These are phyloP conservation scores for Pseudeuparius sepicola DNA, from an alignment of 2,888 invertebrate species.

Conservation along the genomic window DNA sequence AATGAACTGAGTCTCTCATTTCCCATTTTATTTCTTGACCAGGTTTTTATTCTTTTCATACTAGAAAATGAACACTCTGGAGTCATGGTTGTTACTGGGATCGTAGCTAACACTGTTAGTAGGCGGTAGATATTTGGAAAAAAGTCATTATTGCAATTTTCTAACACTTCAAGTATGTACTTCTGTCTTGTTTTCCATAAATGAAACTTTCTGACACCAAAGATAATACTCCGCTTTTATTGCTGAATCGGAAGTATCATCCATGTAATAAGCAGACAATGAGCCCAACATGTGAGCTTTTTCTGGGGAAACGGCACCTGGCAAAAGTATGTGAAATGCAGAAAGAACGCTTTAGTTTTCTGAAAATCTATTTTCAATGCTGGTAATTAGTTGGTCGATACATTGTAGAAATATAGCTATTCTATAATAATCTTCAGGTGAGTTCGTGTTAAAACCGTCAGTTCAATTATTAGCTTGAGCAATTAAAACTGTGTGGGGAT, in stretches of 20 bases:
- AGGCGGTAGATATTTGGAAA: slow-evolving; percentile 7
- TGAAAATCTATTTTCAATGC: slow-evolving; percentile 4
- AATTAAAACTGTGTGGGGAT: no score
- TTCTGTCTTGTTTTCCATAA: slow-evolving; percentile 9
- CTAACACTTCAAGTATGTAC: slow-evolving; percentile 9
- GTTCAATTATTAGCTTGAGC: no score
- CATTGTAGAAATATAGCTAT: slow-evolving; percentile 8
- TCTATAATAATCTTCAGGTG: slow-evolving; percentile 5
- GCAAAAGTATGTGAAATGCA: no score
- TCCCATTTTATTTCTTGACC: slow-evolving; percentile 7
- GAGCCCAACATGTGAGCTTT: no score
- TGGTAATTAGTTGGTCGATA: slow-evolving; percentile 3
- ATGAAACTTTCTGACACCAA: slow-evolving; percentile 4
- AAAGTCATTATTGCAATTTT: slow-evolving; percentile 7
- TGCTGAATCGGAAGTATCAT: slow-evolving; percentile 7
- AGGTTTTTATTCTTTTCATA: slow-evolving; percentile 4
- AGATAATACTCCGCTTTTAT: slow-evolving; percentile 8
- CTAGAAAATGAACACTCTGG: slow-evolving; percentile 7
- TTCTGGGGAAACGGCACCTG: no score
- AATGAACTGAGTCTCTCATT: slow-evolving; percentile 10
- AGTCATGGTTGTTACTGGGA: slow-evolving; percentile 7
- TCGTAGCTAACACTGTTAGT: slow-evolving; percentile 9
- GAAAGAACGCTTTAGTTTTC: not conserved
- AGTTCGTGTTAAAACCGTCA: no score
- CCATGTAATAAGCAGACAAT: slow-evolving; percentile 9